phyloP scores from a whole-genome alignment of 2,113 vertebrate species.

The human (Homo sapiens) region GRCh38 chr1:88497501-88498000 shows the following conservation, averaged over 20 bases:
- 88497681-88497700: slow-evolving; percentile 47
- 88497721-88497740: slow-evolving; percentile 17
- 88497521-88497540: neutral
- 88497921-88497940: neutral
- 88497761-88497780: neutral
- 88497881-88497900: neutral
- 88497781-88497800: neutral
- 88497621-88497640: neutral
- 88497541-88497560: neutral
- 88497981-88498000: neutral
- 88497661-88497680: neutral
- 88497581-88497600: neutral
- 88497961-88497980: rapidly evolving
- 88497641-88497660: neutral
- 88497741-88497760: slow-evolving; percentile 4
- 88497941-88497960: neutral
- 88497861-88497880: neutral
- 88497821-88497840: neutral
- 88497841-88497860: neutral
- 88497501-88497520: neutral
- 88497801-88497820: neutral
- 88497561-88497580: neutral
- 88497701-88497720: slow-evolving; percentile 61
- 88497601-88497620: neutral
- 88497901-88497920: neutral